phyloP scores from a whole-genome alignment of 1,140 invertebrate species.

The Bombus picipes region DNA sequence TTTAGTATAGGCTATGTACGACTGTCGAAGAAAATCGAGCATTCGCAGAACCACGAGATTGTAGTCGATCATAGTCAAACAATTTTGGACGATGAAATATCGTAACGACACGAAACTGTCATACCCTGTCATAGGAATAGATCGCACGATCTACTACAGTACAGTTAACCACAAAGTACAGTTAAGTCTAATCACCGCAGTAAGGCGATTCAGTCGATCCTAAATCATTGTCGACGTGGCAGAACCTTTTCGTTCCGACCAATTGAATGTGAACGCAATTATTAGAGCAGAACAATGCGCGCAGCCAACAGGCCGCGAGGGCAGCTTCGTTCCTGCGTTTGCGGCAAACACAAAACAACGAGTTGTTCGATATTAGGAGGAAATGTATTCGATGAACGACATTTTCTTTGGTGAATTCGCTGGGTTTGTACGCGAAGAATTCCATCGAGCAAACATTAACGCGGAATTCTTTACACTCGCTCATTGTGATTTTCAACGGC shows the following conservation, averaged over 20 bases:
- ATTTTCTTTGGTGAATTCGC: background rate
- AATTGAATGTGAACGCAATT: conserved; percentile 64
- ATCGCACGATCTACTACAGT: background rate
- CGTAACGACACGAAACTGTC: background rate
- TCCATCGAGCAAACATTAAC: background rate
- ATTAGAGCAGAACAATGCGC: conserved; percentile 67
- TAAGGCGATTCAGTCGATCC: conserved; percentile 26
- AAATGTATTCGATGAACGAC: conserved; percentile 35
- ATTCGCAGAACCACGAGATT: background rate
- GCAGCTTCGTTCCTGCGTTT: conserved; percentile 29
- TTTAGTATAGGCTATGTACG: no score
- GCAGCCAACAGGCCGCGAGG: conserved; percentile 36
- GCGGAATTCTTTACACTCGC: background rate
- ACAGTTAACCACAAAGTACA: background rate
- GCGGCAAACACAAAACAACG: conserved; percentile 5
- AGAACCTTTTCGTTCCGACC: conserved; percentile 60
- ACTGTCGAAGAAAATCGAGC: background rate
- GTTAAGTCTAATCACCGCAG: background rate
- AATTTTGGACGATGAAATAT: background rate
- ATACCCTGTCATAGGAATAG: background rate
- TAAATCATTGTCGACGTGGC: conserved; percentile 60
- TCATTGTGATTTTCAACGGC: background rate
- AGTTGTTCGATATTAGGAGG: conserved; percentile 5
- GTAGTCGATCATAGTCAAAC: background rate
- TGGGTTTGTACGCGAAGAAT: conserved; percentile 16